These are phyloP conservation scores for Drosophila monieri DNA, from an alignment of 2,888 invertebrate genomes.

Conservation along the genomic window DNA sequence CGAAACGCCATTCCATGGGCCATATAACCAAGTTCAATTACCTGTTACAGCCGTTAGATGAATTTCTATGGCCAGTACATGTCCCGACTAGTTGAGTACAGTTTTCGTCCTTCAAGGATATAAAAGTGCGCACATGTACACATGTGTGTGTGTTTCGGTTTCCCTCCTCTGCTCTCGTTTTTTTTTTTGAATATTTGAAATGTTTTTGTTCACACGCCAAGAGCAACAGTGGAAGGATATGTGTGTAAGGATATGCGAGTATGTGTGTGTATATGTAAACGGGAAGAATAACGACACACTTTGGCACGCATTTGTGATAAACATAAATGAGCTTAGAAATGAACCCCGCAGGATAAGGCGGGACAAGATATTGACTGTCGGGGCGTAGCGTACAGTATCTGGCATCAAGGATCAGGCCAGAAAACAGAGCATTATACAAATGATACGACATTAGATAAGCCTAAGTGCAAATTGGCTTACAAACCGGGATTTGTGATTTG, in stretches of 20 bases:
- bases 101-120: conserved; percentile 21
- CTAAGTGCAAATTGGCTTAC: conserved; percentile 84
- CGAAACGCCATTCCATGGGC: conserved; percentile 66
- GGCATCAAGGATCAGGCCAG: conserved; percentile 79
- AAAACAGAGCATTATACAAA: conserved; percentile 82
- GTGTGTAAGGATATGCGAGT: too few species aligned
- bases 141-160: too few species aligned
- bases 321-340: conserved; percentile 84
- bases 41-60: conserved; percentile 84
- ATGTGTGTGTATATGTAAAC: conserved; percentile 30
- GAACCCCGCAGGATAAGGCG: conserved; percentile 82
- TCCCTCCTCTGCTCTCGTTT: background rate
- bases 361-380: conserved; percentile 44
- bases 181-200: conserved; percentile 79
- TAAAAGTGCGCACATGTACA: background rate
- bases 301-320: conserved; percentile 84
- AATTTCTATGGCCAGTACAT: conserved; percentile 82
- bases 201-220: conserved; percentile 72
- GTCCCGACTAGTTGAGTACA: conserved; percentile 74
- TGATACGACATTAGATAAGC: conserved; percentile 84
- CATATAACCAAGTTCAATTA: conserved; percentile 82
- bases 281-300: conserved; percentile 78
- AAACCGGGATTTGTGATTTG: conserved; percentile 82
- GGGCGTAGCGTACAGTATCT: conserved; percentile 44
- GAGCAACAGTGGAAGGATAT: conserved; percentile 12